phyloP scores from a whole-genome alignment of 1,140 invertebrate species.

The Pseudoatta argentina region DNA sequence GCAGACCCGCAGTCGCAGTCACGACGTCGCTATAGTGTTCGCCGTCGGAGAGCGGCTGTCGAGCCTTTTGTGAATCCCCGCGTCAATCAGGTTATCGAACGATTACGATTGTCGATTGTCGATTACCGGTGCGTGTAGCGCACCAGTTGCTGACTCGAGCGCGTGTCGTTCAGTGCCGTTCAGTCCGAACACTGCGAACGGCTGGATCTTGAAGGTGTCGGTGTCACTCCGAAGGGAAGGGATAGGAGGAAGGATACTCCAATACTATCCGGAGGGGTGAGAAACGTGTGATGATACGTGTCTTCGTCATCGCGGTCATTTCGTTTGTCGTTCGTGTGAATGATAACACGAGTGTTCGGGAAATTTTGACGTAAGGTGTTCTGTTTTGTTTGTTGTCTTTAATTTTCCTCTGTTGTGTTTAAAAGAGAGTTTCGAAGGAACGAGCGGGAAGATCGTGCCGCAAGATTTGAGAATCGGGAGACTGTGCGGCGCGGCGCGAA shows the following conservation, averaged over 20 bases:
- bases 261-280: not conserved
- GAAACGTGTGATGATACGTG: not conserved
- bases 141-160: not conserved
- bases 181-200: not conserved
- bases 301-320: not conserved
- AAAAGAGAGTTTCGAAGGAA: not conserved
- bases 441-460: slow-evolving; percentile 4
- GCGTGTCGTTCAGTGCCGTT: not conserved
- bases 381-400: not conserved
- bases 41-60: too few species aligned
- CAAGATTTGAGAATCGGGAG: not conserved
- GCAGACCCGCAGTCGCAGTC: not conserved
- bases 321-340: not conserved
- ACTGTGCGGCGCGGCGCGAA: too few species aligned
- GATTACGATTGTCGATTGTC: not conserved
- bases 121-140: not conserved
- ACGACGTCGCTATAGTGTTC: slow-evolving; percentile 32
- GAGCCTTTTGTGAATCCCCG: too few species aligned
- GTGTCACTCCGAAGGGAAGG: not conserved
- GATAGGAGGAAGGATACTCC: not conserved
- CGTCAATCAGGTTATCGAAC: not conserved
- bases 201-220: not conserved
- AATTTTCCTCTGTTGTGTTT: not conserved
- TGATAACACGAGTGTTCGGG: not conserved
- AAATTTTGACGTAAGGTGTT: not conserved